phyloP scores from a whole-genome alignment of 2,888 invertebrate species.

The Napeogenes sylphis region DNA sequence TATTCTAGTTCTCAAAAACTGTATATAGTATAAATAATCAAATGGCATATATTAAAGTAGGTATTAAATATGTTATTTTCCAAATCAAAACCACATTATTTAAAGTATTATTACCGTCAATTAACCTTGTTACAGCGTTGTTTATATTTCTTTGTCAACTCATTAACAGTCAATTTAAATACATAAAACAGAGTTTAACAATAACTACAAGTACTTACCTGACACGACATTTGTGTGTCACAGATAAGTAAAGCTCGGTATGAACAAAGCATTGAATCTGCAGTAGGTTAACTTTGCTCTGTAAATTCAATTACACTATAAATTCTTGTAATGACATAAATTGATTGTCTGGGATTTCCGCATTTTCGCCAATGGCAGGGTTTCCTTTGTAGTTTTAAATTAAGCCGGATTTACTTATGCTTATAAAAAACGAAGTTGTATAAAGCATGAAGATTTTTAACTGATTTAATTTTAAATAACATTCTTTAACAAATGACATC shows the following conservation, averaged over 20 bases:
- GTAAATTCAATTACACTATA: slow-evolving; percentile 10
- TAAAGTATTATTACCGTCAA: too few relatives aligned
- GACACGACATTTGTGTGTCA: slow-evolving; percentile 17
- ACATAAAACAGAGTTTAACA: slow-evolving; percentile 35
- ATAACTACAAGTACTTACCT: slow-evolving; percentile 20
- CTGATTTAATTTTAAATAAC: too few relatives aligned
- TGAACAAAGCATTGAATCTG: slow-evolving; percentile 6
- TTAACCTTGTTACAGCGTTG: too few relatives aligned
- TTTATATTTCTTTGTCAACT: slow-evolving; percentile 23
- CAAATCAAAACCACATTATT: too few relatives aligned
- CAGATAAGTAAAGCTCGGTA: slow-evolving; percentile 16
- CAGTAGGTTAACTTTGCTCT: slow-evolving; percentile 13
- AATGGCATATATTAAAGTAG: too few relatives aligned
- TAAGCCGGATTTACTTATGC: slow-evolving; percentile 39
- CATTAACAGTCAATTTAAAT: slow-evolving; percentile 34
- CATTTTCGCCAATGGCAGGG: slow-evolving; percentile 45
- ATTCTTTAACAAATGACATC: too few relatives aligned
- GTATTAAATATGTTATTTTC: too few relatives aligned
- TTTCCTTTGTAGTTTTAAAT: slow-evolving; percentile 40
- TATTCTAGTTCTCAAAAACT: too few relatives aligned
- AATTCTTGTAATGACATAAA: slow-evolving; percentile 19
- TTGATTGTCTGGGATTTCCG: slow-evolving; percentile 45
- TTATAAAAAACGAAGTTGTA: not conserved
- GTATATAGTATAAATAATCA: too few relatives aligned
- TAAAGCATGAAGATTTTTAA: not conserved